Evolutionary conservation across 2,888 invertebrate genomes (phyloP), one percentile per base, ranked within the genome.

Genomic region (Phaedon cochleariae): DNA sequence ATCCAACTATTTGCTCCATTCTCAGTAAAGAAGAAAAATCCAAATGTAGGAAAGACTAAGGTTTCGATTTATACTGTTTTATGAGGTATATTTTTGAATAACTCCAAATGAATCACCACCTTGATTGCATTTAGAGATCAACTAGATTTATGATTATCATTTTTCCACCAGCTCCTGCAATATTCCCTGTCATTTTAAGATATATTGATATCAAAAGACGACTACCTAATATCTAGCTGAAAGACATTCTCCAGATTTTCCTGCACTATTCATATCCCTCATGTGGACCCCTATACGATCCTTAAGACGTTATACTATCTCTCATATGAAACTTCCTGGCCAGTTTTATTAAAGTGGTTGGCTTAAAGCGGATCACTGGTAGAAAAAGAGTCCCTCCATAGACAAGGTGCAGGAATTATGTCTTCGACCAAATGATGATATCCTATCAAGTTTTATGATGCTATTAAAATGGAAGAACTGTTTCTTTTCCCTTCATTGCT

Each of bases 321-420:
- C 65, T 60, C 67, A 69, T 72, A 71, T 71, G 67, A 67, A 71
- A 69, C 69, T 67, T 69, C 67, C 66, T 64, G 67, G 54, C 65
- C 70, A 71, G 68, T 76, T 76, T 76, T 74, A 74, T 76, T 74
- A 74, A 76, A 75, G 71, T 72, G 71, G 69, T 69, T 64, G 73
- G 75, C 70, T 76, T 74, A 73, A 70, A 65, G 69, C 51, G 62
- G 71, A 70, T 69, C 63, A 17, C 62, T 29, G 29, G 26, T 29
- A 26, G 57, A 41, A 57, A 5, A 22, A 57, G 22, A 62, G 53
- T 59, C 58, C 48, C 26, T 49, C 52, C 59, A 65, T 62, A 62
- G 65, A 62, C 65, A 65, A 65, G 65, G 62, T 65, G 54, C 37
- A 58, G 62, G 62, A 65, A 65, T 65, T 62, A 65, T 59, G 34